These are phyloP conservation scores for Coilia nasus DNA, from an alignment of 2,797 vertebrate genomes.

Conservation along the genomic window DNA sequence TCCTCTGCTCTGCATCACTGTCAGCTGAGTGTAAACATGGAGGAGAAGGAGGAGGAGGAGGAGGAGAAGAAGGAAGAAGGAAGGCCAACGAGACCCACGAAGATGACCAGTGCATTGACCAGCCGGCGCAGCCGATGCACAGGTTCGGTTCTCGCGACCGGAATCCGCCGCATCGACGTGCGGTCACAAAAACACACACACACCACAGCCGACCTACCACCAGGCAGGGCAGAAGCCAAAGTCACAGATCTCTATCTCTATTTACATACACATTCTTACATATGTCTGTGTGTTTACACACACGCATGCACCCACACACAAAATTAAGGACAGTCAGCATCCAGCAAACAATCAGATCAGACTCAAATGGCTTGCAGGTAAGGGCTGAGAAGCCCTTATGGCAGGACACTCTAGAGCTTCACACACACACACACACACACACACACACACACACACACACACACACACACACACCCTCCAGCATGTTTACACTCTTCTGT, in stretches of 20 bases:
- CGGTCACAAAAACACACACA: background rate
- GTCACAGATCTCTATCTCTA: background rate
- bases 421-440: background rate
- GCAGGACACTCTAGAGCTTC: background rate
- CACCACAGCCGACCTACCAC: background rate
- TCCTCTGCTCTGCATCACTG: slow-evolving; percentile 63
- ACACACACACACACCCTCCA: background rate
- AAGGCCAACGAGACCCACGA: background rate
- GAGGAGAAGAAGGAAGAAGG: background rate
- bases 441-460: background rate
- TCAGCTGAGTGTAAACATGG: slow-evolving; percentile 58
- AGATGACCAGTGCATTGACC: background rate
- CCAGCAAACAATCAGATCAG: background rate
- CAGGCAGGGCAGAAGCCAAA: background rate
- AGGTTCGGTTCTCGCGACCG: background rate
- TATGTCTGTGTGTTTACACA: too few relatives aligned
- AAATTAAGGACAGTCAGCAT: background rate
- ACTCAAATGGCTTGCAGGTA: background rate
- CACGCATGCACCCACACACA: background rate
- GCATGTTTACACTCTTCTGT: background rate
- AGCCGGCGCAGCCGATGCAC: background rate
- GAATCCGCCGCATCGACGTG: background rate
- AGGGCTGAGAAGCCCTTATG: slow-evolving; percentile 3
- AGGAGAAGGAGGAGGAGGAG: background rate
- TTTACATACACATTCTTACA: background rate